Conservation (phyloP, 2,797 vertebrate genomes). For the Manis javanica region DNA sequence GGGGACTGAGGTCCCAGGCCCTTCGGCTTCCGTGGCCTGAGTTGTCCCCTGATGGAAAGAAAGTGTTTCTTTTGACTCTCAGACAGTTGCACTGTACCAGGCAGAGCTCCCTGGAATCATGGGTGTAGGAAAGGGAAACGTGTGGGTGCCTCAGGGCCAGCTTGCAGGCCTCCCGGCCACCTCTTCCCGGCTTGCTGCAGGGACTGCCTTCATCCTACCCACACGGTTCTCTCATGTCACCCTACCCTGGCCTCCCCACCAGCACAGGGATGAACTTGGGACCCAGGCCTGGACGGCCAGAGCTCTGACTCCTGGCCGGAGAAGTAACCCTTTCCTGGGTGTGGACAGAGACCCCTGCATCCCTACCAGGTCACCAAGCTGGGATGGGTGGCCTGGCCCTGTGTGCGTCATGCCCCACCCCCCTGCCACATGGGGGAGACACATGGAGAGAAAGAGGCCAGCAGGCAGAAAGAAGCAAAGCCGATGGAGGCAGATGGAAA, state of each 20-base stretch:
- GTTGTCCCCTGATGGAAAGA: no score
- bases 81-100: background rate
- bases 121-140: no score
- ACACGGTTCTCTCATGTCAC: background rate
- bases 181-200: background rate
- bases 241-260: background rate
- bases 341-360: background rate
- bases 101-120: background rate
- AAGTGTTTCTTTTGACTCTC: background rate
- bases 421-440: background rate
- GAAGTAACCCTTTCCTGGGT: background rate
- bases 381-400: background rate
- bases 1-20: background rate
- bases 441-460: background rate
- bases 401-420: background rate
- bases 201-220: background rate
- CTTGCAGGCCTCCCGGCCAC: background rate
- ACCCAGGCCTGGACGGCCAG: background rate
- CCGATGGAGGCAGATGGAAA: no score
- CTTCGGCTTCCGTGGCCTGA: background rate
- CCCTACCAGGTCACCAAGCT: background rate
- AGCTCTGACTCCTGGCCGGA: background rate
- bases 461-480: background rate
- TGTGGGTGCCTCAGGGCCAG: background rate
- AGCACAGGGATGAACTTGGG: fast-evolving